Percentiles rank a stretch among this genome's conserved stretches.
These are phyloP conservation scores for Phalloptychus januarius DNA, from an alignment of 2,797 vertebrate genomes.

Conservation along the genomic window DNA sequence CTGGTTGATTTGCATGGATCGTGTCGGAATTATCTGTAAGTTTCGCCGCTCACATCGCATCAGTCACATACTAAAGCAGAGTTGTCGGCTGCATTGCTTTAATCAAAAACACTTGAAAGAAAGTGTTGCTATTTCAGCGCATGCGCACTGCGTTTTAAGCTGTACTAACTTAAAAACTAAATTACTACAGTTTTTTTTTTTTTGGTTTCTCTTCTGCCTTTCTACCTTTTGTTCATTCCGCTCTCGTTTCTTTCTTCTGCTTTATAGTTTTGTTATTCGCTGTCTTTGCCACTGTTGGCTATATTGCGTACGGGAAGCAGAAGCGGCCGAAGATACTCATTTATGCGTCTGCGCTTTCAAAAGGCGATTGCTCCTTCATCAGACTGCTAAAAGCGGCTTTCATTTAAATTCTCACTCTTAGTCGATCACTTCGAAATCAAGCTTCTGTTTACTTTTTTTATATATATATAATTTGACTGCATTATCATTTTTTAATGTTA, in stretches of 20 bases:
- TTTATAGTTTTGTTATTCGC: slow-evolving; percentile 15
- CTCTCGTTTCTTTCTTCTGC: background rate
- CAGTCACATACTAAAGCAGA: background rate
- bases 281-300: too few species aligned
- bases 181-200: too few species aligned
- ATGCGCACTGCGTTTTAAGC: slow-evolving; percentile 7
- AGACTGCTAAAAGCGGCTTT: background rate
- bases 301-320: background rate
- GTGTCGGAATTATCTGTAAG: background rate
- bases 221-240: background rate
- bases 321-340: background rate
- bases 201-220: background rate
- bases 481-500: background rate
- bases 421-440: background rate
- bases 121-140: background rate
- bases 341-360: background rate
- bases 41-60: accelerated
- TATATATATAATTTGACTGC: background rate
- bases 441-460: background rate
- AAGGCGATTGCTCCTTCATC: background rate
- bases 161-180: background rate
- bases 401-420: background rate
- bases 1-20: too few species aligned
- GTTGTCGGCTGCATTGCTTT: background rate
- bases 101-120: background rate